phyloP scores from a whole-genome alignment of 2,797 vertebrate species.

The Silurus aristotelis region DNA sequence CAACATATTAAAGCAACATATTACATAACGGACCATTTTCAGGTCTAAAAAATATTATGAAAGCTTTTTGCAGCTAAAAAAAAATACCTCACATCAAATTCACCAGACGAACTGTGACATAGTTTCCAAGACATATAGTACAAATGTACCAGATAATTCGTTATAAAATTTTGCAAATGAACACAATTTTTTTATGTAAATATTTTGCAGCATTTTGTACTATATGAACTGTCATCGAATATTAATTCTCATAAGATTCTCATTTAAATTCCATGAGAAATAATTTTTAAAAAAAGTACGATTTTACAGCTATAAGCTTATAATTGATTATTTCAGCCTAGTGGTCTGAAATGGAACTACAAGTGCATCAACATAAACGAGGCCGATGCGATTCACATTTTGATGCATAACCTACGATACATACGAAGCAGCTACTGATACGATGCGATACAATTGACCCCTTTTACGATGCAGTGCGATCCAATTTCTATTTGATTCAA shows the following conservation, averaged over 20 bases:
- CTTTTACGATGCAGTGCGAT: no score
- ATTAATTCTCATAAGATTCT: not conserved
- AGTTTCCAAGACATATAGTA: not conserved
- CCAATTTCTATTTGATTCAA: no score
- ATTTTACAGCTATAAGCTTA: not conserved
- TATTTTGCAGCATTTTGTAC: no score
- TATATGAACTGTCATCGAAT: not conserved
- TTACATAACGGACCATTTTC: not conserved
- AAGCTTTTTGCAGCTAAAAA: not conserved
- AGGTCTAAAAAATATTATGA: not conserved
- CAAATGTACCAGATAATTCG: not conserved
- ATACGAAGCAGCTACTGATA: no score
- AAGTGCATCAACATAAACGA: no score
- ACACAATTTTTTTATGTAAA: no score
- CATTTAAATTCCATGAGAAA: not conserved
- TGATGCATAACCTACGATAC: no score
- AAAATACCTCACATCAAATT: no score
- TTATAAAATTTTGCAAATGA: not conserved
- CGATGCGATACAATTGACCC: no score
- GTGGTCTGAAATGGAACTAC: no score
- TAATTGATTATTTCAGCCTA: no score
- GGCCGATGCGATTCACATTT: no score
- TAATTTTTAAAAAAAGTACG: not conserved
- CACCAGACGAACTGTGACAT: not conserved
- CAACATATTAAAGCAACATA: not conserved